Evolutionary conservation across 2,888 invertebrate species (phyloP), one percentile per base, ranked within the genome.

Genomic region (Caenorhabditis drosophilae): DNA sequence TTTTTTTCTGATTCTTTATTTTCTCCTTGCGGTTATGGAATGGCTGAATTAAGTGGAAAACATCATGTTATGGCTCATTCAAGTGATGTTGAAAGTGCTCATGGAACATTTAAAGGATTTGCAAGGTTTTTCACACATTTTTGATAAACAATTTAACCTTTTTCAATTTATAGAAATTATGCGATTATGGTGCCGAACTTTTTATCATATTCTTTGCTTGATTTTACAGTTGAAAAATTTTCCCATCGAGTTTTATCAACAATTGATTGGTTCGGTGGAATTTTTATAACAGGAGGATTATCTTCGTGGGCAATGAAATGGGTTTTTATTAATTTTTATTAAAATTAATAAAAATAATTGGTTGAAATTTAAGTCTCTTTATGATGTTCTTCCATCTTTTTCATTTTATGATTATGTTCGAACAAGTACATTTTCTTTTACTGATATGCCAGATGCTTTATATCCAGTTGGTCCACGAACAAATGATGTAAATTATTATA

Each of bases 41-140:
- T 66, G 55, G 49, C 66, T 2, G 49, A 56, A 15, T 3, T 60
- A 0, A 53, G 55, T 31, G 59, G 49, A 3, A 60, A 57, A 20
- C 66, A 42, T 4, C 66, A 66, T 42, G 57, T 66, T 2, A 60
- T 66, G 59, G 57, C 60, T 56, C 66, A 66, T 35, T 66, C 66
- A 0, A 66, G 60, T 49, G 60, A 66, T 41, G 66, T 66, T 6
- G 66, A 66, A 38, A 66, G 60, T 49, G 60, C 56, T 18, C 66
- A 66, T 41, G 66, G 66, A 0, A 56, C 25, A 22, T 60, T 66
- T 12, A 66, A 66, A 18, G 66, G 59, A 9, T 60, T 60, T 20
- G 35, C 40, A 26, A 56, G 55, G 59, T 62, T 4, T 18, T 45
- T 22, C 15, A 1, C 20, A 20, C 22, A 4, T n/a, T 1, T 35